A percentile compares a stretch with the other conserved stretches of the same genome.
These are phyloP conservation scores for Stenchaetothrips biformis DNA, from an alignment of 2,888 invertebrate species.

Conservation along the genomic window DNA sequence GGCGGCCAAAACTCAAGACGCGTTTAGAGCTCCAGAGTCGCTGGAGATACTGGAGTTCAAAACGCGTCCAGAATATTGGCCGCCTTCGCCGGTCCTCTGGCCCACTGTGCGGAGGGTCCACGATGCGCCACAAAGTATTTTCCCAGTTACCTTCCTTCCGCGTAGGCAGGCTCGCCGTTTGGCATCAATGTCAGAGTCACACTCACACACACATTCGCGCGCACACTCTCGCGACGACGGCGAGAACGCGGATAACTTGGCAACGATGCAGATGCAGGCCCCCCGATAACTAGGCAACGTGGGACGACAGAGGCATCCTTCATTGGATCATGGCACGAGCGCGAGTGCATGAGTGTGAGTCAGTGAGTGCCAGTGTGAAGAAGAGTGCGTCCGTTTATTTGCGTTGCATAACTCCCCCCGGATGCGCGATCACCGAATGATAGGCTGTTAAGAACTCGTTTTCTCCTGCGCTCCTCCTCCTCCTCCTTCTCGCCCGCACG, in stretches of 20 bases:
- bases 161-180: background rate
- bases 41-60: too few relatives aligned
- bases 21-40: too few relatives aligned
- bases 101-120: background rate
- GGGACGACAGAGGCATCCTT: background rate
- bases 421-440: background rate
- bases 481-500: background rate
- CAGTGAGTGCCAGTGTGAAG: background rate
- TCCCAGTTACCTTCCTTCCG: background rate
- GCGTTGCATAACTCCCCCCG: background rate
- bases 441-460: slow-evolving; percentile 10
- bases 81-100: too few relatives aligned
- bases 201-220: background rate
- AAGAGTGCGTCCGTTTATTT: background rate
- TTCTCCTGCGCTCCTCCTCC: background rate
- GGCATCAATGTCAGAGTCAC: background rate
- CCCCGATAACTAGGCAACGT: background rate
- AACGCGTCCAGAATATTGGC: too few relatives aligned
- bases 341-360: background rate
- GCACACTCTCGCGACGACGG: background rate
- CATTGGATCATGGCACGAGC: background rate
- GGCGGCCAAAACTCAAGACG: too few relatives aligned
- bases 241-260: background rate
- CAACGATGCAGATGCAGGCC: background rate
- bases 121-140: background rate